A percentile compares a stretch with the other conserved stretches of the same genome.
Evolutionary conservation across 2,113 vertebrate species (phyloP).

Genomic region (Ariopsis seemanni): DNA sequence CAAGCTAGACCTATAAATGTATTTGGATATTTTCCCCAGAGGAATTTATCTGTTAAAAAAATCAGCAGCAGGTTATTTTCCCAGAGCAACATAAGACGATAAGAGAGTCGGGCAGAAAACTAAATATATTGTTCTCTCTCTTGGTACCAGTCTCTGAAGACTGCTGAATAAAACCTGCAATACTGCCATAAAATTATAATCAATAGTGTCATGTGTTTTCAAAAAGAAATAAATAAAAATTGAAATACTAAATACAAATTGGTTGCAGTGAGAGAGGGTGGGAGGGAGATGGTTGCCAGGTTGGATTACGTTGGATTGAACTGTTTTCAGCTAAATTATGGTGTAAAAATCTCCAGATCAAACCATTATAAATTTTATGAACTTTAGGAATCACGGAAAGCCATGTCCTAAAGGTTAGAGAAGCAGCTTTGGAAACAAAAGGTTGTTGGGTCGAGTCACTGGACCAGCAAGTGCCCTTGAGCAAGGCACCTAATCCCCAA

Average conservation of each 20-base stretch:
- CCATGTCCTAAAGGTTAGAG: no score
- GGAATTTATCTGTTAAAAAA: neutral
- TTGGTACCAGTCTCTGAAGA: neutral
- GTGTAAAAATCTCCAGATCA: neutral
- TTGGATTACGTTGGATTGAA: neutral
- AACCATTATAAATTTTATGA: neutral
- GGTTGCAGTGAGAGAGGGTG: neutral
- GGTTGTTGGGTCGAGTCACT: no score
- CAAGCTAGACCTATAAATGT: neutral
- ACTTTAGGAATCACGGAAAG: neutral
- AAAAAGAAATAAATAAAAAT: neutral
- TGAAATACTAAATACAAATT: neutral
- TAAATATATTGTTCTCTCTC: neutral
- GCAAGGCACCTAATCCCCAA: no score
- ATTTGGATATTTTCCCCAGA: neutral
- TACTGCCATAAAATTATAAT: neutral
- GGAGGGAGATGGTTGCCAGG: neutral
- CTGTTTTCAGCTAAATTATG: neutral
- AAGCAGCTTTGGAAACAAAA: no score
- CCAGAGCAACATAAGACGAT: neutral
- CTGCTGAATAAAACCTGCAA: neutral
- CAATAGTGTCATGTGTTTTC: neutral
- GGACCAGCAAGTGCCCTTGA: no score
- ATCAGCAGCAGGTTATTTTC: constrained; percentile 6
- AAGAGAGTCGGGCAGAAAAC: neutral